Evolutionary conservation across 1,140 invertebrate species (phyloP), one percentile per base, ranked within the genome.

Genomic region (Cotesia chilonis): DNA sequence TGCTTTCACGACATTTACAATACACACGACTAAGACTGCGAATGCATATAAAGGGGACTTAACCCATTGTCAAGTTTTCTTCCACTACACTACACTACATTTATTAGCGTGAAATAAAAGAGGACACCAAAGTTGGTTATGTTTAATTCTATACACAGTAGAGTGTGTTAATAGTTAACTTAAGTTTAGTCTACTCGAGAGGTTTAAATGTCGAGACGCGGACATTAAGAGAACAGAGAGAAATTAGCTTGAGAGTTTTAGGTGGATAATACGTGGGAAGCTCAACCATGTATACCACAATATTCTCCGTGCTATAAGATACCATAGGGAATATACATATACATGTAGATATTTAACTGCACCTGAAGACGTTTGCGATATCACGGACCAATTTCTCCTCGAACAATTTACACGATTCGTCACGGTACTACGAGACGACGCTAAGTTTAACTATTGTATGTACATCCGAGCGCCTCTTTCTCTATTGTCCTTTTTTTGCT

Each of bases 351-450:
- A 47, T 47, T 47, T 47, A 47, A 47, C 41, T 47, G 41, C 41
- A 47, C 41, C 41, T 47, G 41, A 47, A 47, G 41, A 47, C 41
- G 41, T 47, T 47, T 9, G 61, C 55, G 64, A 75, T 72, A 74
- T 69, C 78, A 69, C 73, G 75, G 77, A 79, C 79, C 75, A 80
- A 81, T 81, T 81, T 78, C 75, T 75, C 77, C 75, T 76, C 72
- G 17, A 79, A 76, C 75, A 76, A 74, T 81, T 77, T 77, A 73
- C 71, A 64, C 74, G 73, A 78, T 80, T 79, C 74, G 78, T 77
- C 76, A 76, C 75, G 72, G 78, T 57, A 67, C 70, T 75, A 78
- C 55, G 67, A 76, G 64, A 54, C 54, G 69, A 77, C 75, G 72
- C 73, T 73, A 74, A 78, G 76, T 77, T 73, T 78, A 74, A 78